Base-by-base conservation (phyloP, 2,888 invertebrate species). In the Ferrisia virgata region DNA sequence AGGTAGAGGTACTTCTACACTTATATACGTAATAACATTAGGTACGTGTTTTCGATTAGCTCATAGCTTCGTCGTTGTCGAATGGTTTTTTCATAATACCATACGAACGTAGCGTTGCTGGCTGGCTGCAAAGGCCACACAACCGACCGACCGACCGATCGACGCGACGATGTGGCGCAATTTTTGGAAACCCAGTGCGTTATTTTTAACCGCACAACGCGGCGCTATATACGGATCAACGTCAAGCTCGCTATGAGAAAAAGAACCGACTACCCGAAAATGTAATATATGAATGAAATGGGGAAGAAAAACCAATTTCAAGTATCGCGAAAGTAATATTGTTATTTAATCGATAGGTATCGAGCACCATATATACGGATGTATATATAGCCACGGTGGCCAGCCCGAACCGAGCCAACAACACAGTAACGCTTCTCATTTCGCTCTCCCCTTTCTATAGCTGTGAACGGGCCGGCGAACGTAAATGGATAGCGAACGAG, bases 321-420 rank as follows among this genome's bases (percentile, higher is more conserved):
- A 85, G 85, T 85, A 85, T 85, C 85, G 85, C 85, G 84, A 85
- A 85, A 85, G 85, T 85, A 85, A 85, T 85, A 85, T 85, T 85
- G 85, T 85, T 85, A 85, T 85, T 85, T 85, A 85, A 85, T 85
- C 85, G 85, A 85, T 85, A 85, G 85, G 84, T 85, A 85, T 85
- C 85, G 85, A 85, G 84, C 85, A 85, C 43, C n/a, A 47, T 80
- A 82, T 82, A 82, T 82, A 82, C 39, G 43, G 47, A 47, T 53
- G 72, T 82, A 82, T 81, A 81, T 72, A 82, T 82, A 28, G 69
- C 39, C 43, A 82, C 72, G 40, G 69, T 72, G 82, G 82, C 72
- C 72, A 82, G 72, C 72, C 72, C 40, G 40, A 72, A 64, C 69
- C 40, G 40, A 72, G 39, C 69, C 82, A 39, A 82, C 82, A 72